Conservation (phyloP, 2,797 vertebrate genomes). For the Phyllotis vaccarum region DNA sequence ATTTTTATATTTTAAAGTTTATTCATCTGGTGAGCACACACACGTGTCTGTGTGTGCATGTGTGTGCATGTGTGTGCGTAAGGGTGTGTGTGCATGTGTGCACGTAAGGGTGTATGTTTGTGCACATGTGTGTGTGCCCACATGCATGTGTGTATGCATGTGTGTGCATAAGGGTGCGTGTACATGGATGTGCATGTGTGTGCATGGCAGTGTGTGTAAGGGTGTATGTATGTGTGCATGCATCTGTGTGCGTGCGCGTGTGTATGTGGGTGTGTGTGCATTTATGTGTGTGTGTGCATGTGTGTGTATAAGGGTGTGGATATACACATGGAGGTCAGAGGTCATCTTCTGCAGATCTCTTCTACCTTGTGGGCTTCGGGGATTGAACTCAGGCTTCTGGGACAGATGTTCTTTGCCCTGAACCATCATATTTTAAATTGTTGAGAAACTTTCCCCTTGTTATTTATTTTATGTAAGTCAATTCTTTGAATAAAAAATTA, state of each 20-base stretch:
- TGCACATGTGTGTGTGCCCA: background rate
- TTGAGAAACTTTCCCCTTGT: background rate
- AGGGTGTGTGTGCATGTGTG: background rate
- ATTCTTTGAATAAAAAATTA: background rate
- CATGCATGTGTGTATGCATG: background rate
- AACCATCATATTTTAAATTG: background rate
- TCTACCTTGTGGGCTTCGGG: background rate
- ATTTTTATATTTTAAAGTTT: background rate
- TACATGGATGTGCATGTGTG: background rate
- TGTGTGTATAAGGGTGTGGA: too few relatives aligned
- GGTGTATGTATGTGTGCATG: background rate
- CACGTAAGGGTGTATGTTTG: too few relatives aligned
- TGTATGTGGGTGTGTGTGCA: background rate
- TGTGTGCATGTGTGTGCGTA: background rate
- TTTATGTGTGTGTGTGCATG: background rate
- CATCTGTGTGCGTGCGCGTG: background rate
- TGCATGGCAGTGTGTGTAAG: too few relatives aligned
- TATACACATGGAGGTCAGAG: background rate
- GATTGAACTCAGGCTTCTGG: background rate
- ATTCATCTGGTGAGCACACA: background rate
- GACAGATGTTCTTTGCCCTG: background rate
- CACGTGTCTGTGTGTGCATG: background rate
- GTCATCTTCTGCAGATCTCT: background rate
- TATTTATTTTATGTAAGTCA: constrained; percentile 9
- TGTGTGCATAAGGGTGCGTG: background rate